Conservation (phyloP, 2,888 invertebrate species). For the Polietes domitor region DNA sequence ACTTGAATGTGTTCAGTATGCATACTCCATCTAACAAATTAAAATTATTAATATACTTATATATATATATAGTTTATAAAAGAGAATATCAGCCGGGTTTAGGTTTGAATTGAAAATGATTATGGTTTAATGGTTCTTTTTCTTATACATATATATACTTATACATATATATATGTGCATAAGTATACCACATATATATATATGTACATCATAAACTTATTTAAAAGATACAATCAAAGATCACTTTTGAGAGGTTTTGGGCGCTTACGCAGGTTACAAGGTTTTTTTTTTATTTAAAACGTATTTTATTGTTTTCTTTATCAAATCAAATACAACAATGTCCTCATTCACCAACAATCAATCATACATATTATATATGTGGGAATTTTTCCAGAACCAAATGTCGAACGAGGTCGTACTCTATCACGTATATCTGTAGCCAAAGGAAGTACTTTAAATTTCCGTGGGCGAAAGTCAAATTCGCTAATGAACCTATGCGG, state of each 20-base stretch:
- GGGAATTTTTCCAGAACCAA: slow-evolving; percentile 80
- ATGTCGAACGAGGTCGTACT: slow-evolving; percentile 83
- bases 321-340: slow-evolving; percentile 7
- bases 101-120: slow-evolving; percentile 23
- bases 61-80: no score
- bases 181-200: not conserved
- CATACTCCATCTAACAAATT: not conserved
- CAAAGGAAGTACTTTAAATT: slow-evolving; percentile 91
- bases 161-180: no score
- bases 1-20: slow-evolving; percentile 1
- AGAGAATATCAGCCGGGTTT: slow-evolving; percentile 1
- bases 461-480: slow-evolving; percentile 95
- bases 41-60: slow-evolving; percentile 12
- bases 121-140: slow-evolving; percentile 14
- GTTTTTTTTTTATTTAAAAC: slow-evolving; percentile 16
- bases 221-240: not conserved
- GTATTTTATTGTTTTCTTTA: slow-evolving; percentile 16
- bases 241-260: slow-evolving; percentile 31
- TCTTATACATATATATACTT: not conserved
- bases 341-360: slow-evolving; percentile 7
- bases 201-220: not conserved
- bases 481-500: slow-evolving; percentile 97
- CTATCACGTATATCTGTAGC: slow-evolving; percentile 88
- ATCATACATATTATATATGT: no score
- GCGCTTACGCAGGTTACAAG: slow-evolving; percentile 5